Conservation (phyloP, 2,113 vertebrate genomes). For the Pica pica region DNA sequence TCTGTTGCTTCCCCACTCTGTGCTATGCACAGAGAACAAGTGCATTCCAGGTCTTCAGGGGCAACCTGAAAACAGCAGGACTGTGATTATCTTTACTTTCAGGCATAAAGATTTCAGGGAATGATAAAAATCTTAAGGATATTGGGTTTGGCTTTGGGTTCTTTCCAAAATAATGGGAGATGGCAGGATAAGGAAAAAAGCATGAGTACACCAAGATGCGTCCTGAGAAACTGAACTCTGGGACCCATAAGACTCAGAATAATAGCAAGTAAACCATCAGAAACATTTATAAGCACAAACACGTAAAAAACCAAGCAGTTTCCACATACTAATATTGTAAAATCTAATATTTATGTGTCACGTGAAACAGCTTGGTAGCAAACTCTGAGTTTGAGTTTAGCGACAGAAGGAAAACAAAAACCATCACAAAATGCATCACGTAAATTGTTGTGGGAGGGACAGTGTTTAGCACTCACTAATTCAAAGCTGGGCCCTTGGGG, state of each 20-base stretch:
- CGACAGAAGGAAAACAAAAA: neutral
- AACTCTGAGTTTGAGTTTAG: neutral
- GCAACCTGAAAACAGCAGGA: neutral
- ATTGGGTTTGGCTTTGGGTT: neutral
- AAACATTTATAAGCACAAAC: neutral
- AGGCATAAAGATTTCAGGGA: neutral
- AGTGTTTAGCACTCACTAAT: neutral
- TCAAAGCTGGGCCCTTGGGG: constrained; percentile 1
- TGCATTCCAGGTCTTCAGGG: fast-evolving
- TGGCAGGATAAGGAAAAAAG: neutral
- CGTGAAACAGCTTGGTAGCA: neutral
- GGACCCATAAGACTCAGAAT: neutral
- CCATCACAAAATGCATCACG: neutral
- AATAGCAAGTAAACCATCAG: neutral
- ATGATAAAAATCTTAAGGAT: neutral
- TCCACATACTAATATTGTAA: neutral
- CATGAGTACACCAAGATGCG: neutral
- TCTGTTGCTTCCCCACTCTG: neutral
- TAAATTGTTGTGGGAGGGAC: neutral
- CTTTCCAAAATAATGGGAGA: neutral
- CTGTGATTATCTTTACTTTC: neutral
- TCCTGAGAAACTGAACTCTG: neutral
- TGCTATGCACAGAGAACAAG: neutral
- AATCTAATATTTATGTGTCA: neutral
- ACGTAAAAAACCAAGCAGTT: neutral